Evolutionary conservation across 1,140 invertebrate species (phyloP), one percentile per base, ranked within the genome.

Genomic region (Holotrichia oblita): DNA sequence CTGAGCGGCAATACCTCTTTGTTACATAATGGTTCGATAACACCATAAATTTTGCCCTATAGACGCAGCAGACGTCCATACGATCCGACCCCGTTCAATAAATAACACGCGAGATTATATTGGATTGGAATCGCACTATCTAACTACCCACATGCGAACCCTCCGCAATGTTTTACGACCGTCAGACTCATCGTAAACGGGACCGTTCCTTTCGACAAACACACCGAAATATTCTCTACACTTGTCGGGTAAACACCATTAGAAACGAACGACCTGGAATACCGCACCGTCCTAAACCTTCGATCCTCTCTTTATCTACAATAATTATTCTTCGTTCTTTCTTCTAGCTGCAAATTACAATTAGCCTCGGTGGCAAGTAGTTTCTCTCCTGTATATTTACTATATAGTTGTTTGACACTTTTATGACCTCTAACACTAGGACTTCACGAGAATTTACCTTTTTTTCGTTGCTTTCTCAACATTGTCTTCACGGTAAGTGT

Each of bases 231-330:
- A 55, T 55, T 55, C 48, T 55, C 27, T 34, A 34, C 27, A 55
- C 48, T 55, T 55, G 48, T 7, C 48, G 48, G 48, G 48, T 55
- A 55, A 55, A 55, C 48, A 55, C 48, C 48, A 55, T 55, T 55
- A 55, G 48, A 55, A n/a, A 9, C 48, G 48, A 55, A 14, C 48
- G 14, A 17, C 48, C 27, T 17, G 48, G 48, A 6, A 55, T 55
- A 34, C 48, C 48, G 48, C 27, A 34, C 48, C 48, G 14, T 6
- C 14, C 6, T 17, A 17, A 55, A 55, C 48, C 17, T 55, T 55
- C 48, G 14, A 55, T 55, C 48, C 48, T 14, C 48, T 55, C 6
- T 17, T 17, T 55, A 14, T 55, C 48, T 55, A 55, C 17, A 55
- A 55, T 17, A 55, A 55, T 17, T 55, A 34, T 34, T 34, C 27